Percentiles rank a stretch among this genome's conserved stretches.
Evolutionary conservation across 2,888 invertebrate genomes (phyloP).

Genomic region (Encarsia formosa): DNA sequence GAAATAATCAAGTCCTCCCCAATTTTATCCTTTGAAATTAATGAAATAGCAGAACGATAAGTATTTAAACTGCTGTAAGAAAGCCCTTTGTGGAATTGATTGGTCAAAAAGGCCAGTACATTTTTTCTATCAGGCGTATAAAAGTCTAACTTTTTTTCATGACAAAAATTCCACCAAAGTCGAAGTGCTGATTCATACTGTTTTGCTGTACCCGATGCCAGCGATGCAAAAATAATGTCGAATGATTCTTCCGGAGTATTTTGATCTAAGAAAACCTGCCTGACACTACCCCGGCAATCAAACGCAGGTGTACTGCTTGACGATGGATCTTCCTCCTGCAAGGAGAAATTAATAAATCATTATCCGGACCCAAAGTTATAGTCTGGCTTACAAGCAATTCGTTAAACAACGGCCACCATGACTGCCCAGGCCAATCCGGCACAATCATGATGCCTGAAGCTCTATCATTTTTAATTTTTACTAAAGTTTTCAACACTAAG

Average conservation of each 20-base stretch:
- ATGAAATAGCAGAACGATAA: constrained; percentile 14
- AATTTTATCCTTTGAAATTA: constrained; percentile 9
- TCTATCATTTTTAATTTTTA: constrained; percentile 15
- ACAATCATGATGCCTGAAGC: constrained; percentile 20
- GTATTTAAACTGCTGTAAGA: constrained; percentile 24
- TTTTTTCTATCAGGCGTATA: background rate
- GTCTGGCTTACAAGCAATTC: constrained; percentile 3
- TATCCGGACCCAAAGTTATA: constrained; percentile 9
- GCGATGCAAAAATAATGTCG: constrained; percentile 27
- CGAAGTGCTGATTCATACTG: constrained; percentile 30
- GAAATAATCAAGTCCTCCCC: constrained; percentile 12
- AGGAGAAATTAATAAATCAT: constrained; percentile 29
- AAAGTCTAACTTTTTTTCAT: too few relatives aligned
- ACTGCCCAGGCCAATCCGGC: constrained; percentile 18
- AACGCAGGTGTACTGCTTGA: constrained; percentile 9
- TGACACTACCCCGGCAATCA: constrained; percentile 30
- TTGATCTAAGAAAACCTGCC: constrained; percentile 28
- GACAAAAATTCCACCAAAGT: too few relatives aligned
- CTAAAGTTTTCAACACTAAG: constrained; percentile 4
- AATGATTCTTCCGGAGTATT: constrained; percentile 21
- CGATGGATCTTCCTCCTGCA: constrained; percentile 31
- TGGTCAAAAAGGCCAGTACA: background rate
- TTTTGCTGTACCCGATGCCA: constrained; percentile 28
- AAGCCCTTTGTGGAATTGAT: constrained; percentile 7
- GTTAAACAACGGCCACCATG: constrained; percentile 15